A percentile compares a stretch with the other conserved stretches of the same genome.
Conservation (phyloP, 2,888 invertebrate species). For the Buathra laborator region DNA sequence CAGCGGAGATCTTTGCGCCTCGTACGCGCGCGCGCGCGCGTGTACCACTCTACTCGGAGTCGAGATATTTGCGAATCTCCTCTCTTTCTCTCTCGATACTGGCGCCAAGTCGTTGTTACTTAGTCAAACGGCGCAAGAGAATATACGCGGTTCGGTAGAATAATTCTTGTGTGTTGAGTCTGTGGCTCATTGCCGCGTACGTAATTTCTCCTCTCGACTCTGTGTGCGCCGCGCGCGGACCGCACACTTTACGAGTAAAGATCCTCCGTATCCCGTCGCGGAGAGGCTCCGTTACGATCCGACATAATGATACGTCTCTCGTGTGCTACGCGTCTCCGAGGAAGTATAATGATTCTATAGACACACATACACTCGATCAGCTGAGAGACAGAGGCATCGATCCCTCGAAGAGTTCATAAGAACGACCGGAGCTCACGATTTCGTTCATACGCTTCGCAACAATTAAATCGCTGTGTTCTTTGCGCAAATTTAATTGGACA, state of each 20-base stretch:
- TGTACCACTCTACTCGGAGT: conserved; percentile 13
- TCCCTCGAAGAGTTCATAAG: not conserved
- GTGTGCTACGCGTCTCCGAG: conserved; percentile 23
- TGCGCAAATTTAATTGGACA: conserved; percentile 51
- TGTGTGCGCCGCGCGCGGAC: not conserved
- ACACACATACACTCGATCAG: not conserved
- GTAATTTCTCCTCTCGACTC: conserved; percentile 50
- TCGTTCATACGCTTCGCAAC: conserved; percentile 16
- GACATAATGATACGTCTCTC: conserved; percentile 66
- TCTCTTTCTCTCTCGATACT: conserved; percentile 30
- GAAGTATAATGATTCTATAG: not conserved
- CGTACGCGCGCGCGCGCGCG: conserved; percentile 14
- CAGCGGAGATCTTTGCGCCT: conserved; percentile 43
- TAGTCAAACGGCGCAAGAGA: conserved; percentile 51
- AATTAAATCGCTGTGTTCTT: conserved; percentile 26
- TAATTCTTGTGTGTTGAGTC: conserved; percentile 36
- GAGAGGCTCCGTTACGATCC: conserved; percentile 60
- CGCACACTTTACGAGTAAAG: conserved; percentile 36
- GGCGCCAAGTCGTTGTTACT: conserved; percentile 64
- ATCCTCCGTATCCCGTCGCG: conserved; percentile 14
- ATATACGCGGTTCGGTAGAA: conserved; percentile 31
- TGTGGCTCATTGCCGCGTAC: conserved; percentile 57
- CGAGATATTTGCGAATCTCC: conserved; percentile 60
- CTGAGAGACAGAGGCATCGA: not conserved
- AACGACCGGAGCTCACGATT: conserved; percentile 4